phyloP scores from a whole-genome alignment of 2,797 vertebrate genomes.

The Cyprinodon diabolis region DNA sequence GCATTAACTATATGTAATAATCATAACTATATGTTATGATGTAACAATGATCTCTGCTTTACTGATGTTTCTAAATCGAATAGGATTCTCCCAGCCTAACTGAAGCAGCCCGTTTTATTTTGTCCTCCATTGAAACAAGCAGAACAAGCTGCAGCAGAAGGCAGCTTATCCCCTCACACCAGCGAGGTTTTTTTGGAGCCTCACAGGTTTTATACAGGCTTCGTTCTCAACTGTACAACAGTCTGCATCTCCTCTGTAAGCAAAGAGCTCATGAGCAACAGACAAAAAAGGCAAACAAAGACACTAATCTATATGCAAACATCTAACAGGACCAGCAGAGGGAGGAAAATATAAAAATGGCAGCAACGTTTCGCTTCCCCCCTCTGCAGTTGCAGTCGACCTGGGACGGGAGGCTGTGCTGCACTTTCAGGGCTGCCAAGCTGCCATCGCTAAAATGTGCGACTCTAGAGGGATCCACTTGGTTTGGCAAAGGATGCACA shows the following conservation, averaged over 20 bases:
- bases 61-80: conserved; percentile 3
- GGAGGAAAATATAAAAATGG: conserved; percentile 30
- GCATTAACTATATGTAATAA: no score
- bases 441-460: conserved; percentile 66
- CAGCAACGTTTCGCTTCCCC: conserved; percentile 51
- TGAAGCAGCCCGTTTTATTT: conserved; percentile 6
- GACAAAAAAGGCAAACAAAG: conserved; percentile 43
- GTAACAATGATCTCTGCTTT: conserved; percentile 20
- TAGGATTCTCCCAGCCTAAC: conserved; percentile 20
- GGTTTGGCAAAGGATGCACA: conserved; percentile 67
- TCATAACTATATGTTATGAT: neutral
- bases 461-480: conserved; percentile 64
- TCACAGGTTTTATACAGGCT: conserved; percentile 32
- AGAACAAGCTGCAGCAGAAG: conserved; percentile 50
- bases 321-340: conserved; percentile 26
- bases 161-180: conserved; percentile 39
- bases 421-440: conserved; percentile 59
- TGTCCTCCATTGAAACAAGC: conserved; percentile 18
- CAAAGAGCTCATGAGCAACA: conserved; percentile 22
- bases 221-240: conserved; percentile 22
- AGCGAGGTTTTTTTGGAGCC: conserved; percentile 6
- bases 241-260: conserved; percentile 29
- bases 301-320: conserved; percentile 32
- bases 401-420: conserved; percentile 52
- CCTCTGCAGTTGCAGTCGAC: conserved; percentile 48